Base-by-base conservation (phyloP, 2,888 invertebrate genomes). In the Standfussiana lucernea region DNA sequence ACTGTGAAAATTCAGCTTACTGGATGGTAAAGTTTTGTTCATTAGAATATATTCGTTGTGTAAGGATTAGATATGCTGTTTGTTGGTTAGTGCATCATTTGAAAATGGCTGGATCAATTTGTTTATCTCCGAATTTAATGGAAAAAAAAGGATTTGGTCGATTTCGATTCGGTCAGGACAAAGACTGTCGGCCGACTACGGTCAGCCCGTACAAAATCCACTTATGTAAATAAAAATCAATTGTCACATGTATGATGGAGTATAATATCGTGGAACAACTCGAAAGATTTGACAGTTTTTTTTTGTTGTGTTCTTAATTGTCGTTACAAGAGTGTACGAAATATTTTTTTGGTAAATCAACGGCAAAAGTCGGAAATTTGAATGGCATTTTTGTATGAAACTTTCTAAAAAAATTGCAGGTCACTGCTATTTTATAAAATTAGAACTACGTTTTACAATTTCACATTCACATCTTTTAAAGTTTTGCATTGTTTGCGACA, bases 1-100 rank as follows among this genome's bases (percentile, higher is more conserved):
- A 40, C 56, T 32, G 40, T 40, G 35, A 35, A 40, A 80, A 71
- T 79, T 75, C 6, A 50, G 77, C 42, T 65, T 15, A 11, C 7
- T 50, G 18, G 21, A 8, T 50, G 47, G 35, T 18, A 18, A 10
- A 13, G 7, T 66, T 32, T 32, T 32, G 11, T 42, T 8, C 1
- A 7, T n/a, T 40, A n/a, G n/a, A 15, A 40, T 32, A 32, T 59
- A 10, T 59, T 32, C 21, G 8, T 59, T 10, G 32, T 32, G 21
- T 3, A 53, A n/a, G 56, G 15, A 18, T 0, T 15, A 28, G 3
- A 8, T 13, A 24, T 24, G 24, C 45, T 45, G 24, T 8, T 47
- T 21, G 21, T 47, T 24, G 8, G 21, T 24, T 15, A 2, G 8
- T n/a, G n/a, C 0, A 47, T 50, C 50, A 10, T 0, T 50, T 50